Evolutionary conservation across 2,113 vertebrate genomes (phyloP), one percentile per base, ranked within the genome.

Genomic region (Calypte anna): DNA sequence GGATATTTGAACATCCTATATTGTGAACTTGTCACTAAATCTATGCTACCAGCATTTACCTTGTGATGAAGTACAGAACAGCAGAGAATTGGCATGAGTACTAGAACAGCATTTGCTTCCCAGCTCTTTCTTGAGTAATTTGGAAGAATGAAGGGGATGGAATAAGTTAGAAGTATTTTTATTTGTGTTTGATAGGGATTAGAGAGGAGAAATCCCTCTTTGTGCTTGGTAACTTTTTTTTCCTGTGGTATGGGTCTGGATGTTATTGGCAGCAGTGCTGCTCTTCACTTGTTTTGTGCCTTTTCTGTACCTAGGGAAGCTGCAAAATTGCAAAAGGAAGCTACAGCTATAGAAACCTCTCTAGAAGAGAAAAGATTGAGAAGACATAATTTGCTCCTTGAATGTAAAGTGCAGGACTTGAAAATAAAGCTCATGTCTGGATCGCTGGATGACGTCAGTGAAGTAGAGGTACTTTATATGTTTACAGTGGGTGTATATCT

Each of bases 351-450:
- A 27, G 99, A 99, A 94, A 95, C 94, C 0, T 91, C 97, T n/a
- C 78, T 99, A 96, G 99, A 99, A 93, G 98, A 98, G 66, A 98
- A 98, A 55, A 98, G 95, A 28, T 74, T 99, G 59, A 97, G 97
- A 69, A 96, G 97, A 91, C 99, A 99, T 94, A 99, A 99, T 88
- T 17, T 98, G 57, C 98, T 99, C 75, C 97, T 99, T 44, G 97
- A 96, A 64, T 99, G 99, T 94, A 99, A 99, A 94, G 98, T 99
- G 44, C 97, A 98, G 66, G 89, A 97, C 91, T 94, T 99, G 61
- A 98, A 98, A 46, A 85, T 99, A 87, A 72, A 58, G 9, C 96
- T 99, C 28, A 82, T 98, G 28, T 94, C 92, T 27, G 99, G 99
- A 67, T 98, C 96, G 6, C 83, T 99, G 91, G 96, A 98, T 53